These are phyloP conservation scores for Euleptes europaea DNA, from an alignment of 2,113 vertebrate species.

Conservation along the genomic window DNA sequence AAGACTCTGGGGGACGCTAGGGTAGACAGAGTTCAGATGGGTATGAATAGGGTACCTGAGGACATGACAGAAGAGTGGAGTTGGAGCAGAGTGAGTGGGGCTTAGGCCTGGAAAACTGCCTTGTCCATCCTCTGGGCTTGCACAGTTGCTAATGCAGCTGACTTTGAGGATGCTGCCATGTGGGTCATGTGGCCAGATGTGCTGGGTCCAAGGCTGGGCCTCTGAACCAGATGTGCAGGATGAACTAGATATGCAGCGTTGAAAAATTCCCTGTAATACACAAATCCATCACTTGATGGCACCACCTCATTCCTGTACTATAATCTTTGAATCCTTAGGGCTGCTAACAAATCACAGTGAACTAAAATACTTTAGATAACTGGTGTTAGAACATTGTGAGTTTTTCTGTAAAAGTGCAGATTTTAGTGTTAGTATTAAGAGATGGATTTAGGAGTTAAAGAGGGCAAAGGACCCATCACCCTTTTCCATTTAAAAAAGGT, in stretches of 20 bases:
- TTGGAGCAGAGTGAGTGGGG: neutral
- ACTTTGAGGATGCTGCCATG: too few relatives aligned
- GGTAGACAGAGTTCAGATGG: neutral
- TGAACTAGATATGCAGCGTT: neutral
- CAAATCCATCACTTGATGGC: neutral
- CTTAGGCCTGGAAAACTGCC: neutral
- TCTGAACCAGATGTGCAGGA: too few relatives aligned
- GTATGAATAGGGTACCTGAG: neutral
- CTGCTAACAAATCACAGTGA: neutral
- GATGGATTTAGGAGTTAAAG: neutral
- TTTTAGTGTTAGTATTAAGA: neutral
- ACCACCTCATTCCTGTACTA: neutral
- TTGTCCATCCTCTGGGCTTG: neutral
- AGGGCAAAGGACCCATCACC: too few relatives aligned
- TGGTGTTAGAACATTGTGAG: neutral
- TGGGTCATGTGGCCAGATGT: too few relatives aligned
- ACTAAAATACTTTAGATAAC: neutral
- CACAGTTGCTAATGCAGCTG: neutral
- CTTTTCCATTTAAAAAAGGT: neutral
- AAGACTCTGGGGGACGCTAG: neutral
- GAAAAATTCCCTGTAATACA: neutral
- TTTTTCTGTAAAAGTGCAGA: neutral
- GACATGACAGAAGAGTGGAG: neutral
- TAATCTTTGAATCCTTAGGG: neutral
- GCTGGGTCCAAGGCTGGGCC: too few relatives aligned